Base-by-base conservation (phyloP, 2,888 invertebrate genomes). In the Euphydryas editha region DNA sequence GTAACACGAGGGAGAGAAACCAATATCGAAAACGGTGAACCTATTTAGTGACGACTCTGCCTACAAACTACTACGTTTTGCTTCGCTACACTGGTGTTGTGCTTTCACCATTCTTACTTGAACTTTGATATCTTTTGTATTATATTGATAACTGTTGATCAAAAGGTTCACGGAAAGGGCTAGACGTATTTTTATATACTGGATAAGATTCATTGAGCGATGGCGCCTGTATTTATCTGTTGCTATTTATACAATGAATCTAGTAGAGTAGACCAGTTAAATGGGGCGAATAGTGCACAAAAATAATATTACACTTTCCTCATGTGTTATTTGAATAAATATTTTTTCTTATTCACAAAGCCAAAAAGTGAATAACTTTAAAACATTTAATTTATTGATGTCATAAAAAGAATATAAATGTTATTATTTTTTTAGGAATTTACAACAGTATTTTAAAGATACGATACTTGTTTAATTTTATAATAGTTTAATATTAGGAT, bases 11-110 rank as follows among this genome's bases (percentile, higher is more conserved):
- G 86, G 86, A 79, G 85, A 80, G 84, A 83, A 82, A 81, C 88
- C 87, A 89, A 88, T 88, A 86, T 85, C 85, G 84, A 86, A 88
- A 89, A 87, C 84, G 87, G 88, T 89, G 86, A 84, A 85, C 86
- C 87, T 90, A 86, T 88, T 90, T 90, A 89, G 89, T 84, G 83
- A 83, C 86, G 85, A 84, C 84, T 86, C 86, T 84, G 86, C 86
- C 84, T 81, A 81, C 78, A 82, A 81, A 79, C 81, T 84, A 79
- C 81, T 84, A 82, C 85, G 84, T 85, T 85, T 85, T 82, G 83
- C 79, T 81, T 81, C 83, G 82, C 80, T 82, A 82, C 82, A 79
- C 73, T 77, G 81, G 80, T 84, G 81, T 77, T 57, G 47, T 36
- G 60, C 78, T 75, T 75, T 70, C 70, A 65, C 89, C 88, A 84